Evolutionary conservation across 1,140 invertebrate genomes (phyloP), one percentile per base, ranked within the genome.

Genomic region (Lerema accius): DNA sequence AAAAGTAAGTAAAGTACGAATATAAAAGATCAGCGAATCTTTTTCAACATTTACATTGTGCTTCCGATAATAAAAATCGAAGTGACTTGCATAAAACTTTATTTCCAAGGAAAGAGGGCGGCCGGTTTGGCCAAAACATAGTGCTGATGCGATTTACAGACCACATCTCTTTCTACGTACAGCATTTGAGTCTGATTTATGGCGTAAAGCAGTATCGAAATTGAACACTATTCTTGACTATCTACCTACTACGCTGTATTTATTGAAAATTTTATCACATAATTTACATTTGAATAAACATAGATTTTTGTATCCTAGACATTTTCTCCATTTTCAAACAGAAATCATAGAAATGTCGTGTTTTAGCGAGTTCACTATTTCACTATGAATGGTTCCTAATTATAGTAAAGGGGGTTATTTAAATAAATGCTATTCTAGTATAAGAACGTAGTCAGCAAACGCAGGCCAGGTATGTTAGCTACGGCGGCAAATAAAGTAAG

Each of bases 161-260:
- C 66, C 69, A 67, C 72, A 69, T 78, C 70, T 72, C 73, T 74
- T 78, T 78, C 76, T 78, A n/a, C 70, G 19, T 23, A 23, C 67
- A 65, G 67, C 73, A 69, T 72, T 73, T 65, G 45, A 65, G 46
- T 56, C 67, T 80, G 80, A 82, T 82, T 82, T 82, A 82, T 80
- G 66, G 70, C 73, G 66, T 66, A 49, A 76, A 73, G 53, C 63
- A 62, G 63, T 70, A 72, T 73, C 63, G 65, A 63, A 62, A 65
- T 65, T 67, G 28, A 56, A 60, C 65, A 69, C 70, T 70, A 73
- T 70, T n/a, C n/a, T n/a, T n/a, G n/a, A n/a, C n/a, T n/a, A n/a
- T n/a, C n/a, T n/a, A n/a, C n/a, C n/a, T n/a, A 63, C 69, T 65
- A 2, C 2, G 19, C 19, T 23, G 19, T 23, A 23, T 23, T 23